Percentiles rank a stretch among this genome's conserved stretches.
Evolutionary conservation across 2,888 invertebrate genomes (phyloP).

Genomic region (Drosophila helvetica): DNA sequence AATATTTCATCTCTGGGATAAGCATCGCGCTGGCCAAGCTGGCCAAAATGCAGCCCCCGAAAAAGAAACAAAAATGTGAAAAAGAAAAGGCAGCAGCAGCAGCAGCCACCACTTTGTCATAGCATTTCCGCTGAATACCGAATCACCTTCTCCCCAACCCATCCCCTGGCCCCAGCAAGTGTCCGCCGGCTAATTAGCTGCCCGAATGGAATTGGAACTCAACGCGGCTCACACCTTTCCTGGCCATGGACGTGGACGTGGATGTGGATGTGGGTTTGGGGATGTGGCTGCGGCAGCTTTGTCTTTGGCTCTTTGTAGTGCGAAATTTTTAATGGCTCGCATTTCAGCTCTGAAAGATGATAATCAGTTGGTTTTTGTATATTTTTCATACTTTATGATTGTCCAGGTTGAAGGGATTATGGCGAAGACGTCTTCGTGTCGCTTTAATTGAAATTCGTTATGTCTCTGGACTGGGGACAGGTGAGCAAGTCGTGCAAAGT

Average conservation of each 20-base stretch:
- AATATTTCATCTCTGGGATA: conserved; percentile 82
- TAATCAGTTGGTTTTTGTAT: conserved; percentile 60
- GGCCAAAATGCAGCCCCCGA: conserved; percentile 44
- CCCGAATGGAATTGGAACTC: conserved; percentile 82
- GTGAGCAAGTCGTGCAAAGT: conserved; percentile 50
- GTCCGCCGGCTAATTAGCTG: conserved; percentile 82
- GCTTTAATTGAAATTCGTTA: conserved; percentile 62
- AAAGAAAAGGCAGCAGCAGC: conserved; percentile 19
- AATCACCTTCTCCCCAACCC: conserved; percentile 25
- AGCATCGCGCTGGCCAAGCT: conserved; percentile 58
- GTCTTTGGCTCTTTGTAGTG: conserved; percentile 63
- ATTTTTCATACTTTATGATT: conserved; percentile 63
- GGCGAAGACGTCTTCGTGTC: conserved; percentile 43
- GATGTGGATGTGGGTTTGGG: conserved; percentile 18
- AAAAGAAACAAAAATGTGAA: conserved; percentile 33
- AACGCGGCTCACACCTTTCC: conserved; percentile 77
- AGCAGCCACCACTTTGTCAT: conserved; percentile 69
- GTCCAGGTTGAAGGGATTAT: conserved; percentile 51
- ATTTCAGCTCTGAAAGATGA: conserved; percentile 50
- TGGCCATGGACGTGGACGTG: conserved; percentile 22
- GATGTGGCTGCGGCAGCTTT: conserved; percentile 51
- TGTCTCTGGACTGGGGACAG: conserved; percentile 28
- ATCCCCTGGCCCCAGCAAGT: background rate
- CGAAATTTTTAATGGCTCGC: conserved; percentile 77
- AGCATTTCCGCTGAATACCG: conserved; percentile 80